Conservation (phyloP, 2,113 vertebrate species). For the Raphicerus campestris region DNA sequence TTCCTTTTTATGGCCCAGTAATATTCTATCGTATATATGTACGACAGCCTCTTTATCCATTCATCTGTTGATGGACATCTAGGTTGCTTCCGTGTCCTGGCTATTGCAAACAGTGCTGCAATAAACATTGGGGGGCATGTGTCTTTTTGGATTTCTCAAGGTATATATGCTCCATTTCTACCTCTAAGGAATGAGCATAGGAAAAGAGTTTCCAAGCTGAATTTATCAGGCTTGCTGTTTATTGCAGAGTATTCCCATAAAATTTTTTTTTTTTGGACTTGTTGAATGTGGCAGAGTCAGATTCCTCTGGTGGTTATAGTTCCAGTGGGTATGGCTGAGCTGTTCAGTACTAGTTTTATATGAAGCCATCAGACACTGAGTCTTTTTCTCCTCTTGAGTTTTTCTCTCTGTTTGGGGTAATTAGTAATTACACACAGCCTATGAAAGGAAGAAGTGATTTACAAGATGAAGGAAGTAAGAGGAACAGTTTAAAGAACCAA, state of each 20-base stretch:
- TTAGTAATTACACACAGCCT: background rate
- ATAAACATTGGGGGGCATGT: background rate
- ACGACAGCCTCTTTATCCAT: background rate
- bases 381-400: background rate
- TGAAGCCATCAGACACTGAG: background rate
- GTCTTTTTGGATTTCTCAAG: background rate
- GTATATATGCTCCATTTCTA: background rate
- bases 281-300: background rate
- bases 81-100: background rate
- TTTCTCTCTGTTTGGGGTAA: background rate
- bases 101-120: accelerated
- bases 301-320: background rate
- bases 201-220: background rate
- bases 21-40: background rate
- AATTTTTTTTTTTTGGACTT: background rate
- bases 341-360: background rate
- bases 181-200: background rate
- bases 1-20: background rate
- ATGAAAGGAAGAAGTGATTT: background rate
- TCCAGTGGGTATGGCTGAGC: background rate
- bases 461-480: background rate
- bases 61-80: background rate
- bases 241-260: background rate
- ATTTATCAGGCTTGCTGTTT: background rate
- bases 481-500: background rate